Evolutionary conservation across 2,888 invertebrate species (phyloP), one percentile per base, ranked within the genome.

Genomic region (Coleophora flavipennella): DNA sequence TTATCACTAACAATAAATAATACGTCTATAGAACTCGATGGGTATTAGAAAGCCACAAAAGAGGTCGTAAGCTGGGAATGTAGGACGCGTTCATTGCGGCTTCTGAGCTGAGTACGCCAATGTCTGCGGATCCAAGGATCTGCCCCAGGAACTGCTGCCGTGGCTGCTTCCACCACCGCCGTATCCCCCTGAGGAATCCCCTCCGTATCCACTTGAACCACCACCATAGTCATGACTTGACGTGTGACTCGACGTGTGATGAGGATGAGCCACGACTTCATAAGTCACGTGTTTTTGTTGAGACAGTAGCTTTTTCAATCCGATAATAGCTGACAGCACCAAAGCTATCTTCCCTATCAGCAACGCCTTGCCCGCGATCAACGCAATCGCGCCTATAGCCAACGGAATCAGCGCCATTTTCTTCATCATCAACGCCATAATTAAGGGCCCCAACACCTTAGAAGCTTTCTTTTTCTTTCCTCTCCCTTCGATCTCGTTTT

Each of bases 211-310:
- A 49, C 87, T 87, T n/a, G 88, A 86, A 11, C 88, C 89, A 29
- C 85, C 85, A 31, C 31, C 38, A 46, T 87, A 87, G 35, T 88
- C 88, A 26, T 92, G 92, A 56, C 91, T 89, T 49, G 92, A 90
- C 40, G 89, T 88, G 43, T 90, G 88, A 45, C 90, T 88, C 49
- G 89, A 85, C 44, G 89, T 87, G 68, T 93, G 93, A 59, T 93
- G 93, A 39, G 94, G 93, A 69, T 94, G 94, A 0, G 93, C 90
- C 0, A 94, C 93, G 28, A 94, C 94, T 67, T 94, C 94, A 64
- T 94, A 94, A 3, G 94, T 94, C 48, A 94, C 94, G 62, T 93
- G 93, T 65, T 94, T 94, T 75, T 92, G 91, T 62, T 91, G 90
- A 1, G 91, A 90, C 50, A 94, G 74, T 37, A 94, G 80, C 68